Conservation (phyloP, 2,888 invertebrate species). For the Conus canariensis region DNA sequence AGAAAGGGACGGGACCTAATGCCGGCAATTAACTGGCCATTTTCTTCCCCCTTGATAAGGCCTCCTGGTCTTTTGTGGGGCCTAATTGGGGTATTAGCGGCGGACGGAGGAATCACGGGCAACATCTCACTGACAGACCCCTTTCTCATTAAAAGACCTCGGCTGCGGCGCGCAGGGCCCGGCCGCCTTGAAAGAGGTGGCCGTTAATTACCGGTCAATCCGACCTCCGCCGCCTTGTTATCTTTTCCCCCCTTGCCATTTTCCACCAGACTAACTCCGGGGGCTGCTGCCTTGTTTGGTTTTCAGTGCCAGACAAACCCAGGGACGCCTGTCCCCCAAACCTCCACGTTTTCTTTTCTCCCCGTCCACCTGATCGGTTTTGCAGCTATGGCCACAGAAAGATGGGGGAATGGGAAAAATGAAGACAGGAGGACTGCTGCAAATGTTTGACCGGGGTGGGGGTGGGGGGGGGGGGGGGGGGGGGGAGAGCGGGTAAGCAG, state of each 20-base stretch:
- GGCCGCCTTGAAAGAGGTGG: background rate
- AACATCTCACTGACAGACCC: conserved; percentile 28
- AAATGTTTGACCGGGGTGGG: background rate
- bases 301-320: conserved; percentile 36
- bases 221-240: conserved; percentile 38
- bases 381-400: background rate
- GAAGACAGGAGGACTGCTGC: background rate
- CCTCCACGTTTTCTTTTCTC: conserved; percentile 3
- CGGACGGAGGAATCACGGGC: conserved; percentile 31
- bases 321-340: background rate
- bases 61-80: conserved; percentile 47
- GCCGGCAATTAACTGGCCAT: conserved; percentile 51
- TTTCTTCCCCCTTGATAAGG: conserved; percentile 50
- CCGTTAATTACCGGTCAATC: conserved; percentile 42
- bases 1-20: conserved; percentile 42
- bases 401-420: background rate
- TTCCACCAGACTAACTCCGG: conserved; percentile 32
- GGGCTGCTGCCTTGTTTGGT: conserved; percentile 32
- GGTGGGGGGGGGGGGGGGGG: background rate
- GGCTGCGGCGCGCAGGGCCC: background rate
- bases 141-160: conserved; percentile 39
- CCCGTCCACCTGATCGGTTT: conserved; percentile 16
- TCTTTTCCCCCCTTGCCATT: conserved; percentile 32
- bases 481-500: too few relatives aligned
- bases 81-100: conserved; percentile 47